Base-by-base conservation (phyloP, 2,888 invertebrate species). In the Glomeris marginata region DNA sequence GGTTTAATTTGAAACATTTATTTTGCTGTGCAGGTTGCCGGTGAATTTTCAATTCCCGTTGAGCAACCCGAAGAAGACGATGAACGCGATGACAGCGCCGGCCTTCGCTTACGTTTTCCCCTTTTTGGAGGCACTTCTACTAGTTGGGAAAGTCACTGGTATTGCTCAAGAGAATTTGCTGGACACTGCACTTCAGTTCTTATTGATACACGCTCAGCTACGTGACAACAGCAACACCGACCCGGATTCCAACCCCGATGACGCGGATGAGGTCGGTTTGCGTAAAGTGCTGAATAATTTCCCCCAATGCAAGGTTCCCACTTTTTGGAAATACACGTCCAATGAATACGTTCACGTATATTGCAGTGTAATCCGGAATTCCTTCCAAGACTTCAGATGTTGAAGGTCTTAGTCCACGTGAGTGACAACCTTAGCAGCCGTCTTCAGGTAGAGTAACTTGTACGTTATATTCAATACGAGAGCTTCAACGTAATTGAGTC, bases 21-120 rank as follows among this genome's bases (percentile, higher is more conserved):
- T n/a, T n/a, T n/a, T n/a, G n/a, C n/a, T n/a, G n/a, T n/a, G n/a
- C n/a, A n/a, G n/a, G n/a, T n/a, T n/a, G n/a, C n/a, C n/a, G n/a
- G n/a, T n/a, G n/a, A n/a, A n/a, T n/a, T n/a, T n/a, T n/a, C 28
- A 8, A 8, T 28, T 3, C 51, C 41, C 21, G 11, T 36, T 4
- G 13, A 22, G 16, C 38, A 52, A 10, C n/a, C 49, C 16, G 28
- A 28, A 20, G 16, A 38, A 13, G 15, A 41, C 1, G 41, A 43
- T 35, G 36, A 21, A 8, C 36, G 33, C 15, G 45, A 36, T 1
- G 37, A 16, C 75, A 1, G 80, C 81, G 1, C 80, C 87, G 1
- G 80, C 81, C 1, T 87, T 90, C 69, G 81, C 82, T 59, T 92
- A 84, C 62, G 73, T 77, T 11, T 91, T 88, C 66, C 81, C 84